phyloP scores from a whole-genome alignment of 2,888 invertebrate genomes.

The Agrochola lychnidis region DNA sequence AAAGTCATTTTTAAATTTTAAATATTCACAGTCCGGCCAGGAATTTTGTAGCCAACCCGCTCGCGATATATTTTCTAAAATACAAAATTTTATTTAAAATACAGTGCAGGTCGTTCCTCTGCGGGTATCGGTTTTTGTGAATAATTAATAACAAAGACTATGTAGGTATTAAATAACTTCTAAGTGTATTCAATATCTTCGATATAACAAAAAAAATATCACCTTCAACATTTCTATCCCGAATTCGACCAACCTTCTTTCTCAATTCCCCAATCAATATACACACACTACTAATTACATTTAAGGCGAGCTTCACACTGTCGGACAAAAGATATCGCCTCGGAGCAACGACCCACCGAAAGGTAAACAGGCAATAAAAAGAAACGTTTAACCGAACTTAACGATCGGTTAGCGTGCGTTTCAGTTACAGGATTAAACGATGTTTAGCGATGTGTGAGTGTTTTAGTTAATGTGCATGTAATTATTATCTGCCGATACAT shows the following conservation, averaged over 20 bases:
- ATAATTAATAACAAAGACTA: not conserved
- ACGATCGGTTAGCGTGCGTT: constrained; percentile 67
- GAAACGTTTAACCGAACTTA: constrained; percentile 68
- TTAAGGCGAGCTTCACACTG: constrained; percentile 28
- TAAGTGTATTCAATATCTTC: not conserved
- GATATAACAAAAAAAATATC: no score
- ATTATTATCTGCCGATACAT: constrained; percentile 24
- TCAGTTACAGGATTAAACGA: constrained; percentile 41
- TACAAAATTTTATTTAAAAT: no score
- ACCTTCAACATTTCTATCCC: not conserved
- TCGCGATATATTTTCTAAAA: no score
- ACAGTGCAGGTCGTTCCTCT: no score
- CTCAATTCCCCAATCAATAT: constrained; percentile 27
- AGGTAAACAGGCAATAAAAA: constrained; percentile 74
- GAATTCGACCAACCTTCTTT: not conserved
- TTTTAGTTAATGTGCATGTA: constrained; percentile 29
- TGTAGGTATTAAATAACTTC: not conserved
- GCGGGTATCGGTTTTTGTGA: not conserved
- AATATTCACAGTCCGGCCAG: no score
- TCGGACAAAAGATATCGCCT: constrained; percentile 45
- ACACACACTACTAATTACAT: constrained; percentile 39
- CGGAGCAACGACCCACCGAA: constrained; percentile 55
- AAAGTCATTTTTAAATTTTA: no score
- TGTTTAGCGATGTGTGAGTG: constrained; percentile 18
- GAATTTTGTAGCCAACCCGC: no score